A percentile compares a stretch with the other conserved stretches of the same genome.
Evolutionary conservation across 2,888 invertebrate genomes (phyloP).

Genomic region (Bellardia bayeri): DNA sequence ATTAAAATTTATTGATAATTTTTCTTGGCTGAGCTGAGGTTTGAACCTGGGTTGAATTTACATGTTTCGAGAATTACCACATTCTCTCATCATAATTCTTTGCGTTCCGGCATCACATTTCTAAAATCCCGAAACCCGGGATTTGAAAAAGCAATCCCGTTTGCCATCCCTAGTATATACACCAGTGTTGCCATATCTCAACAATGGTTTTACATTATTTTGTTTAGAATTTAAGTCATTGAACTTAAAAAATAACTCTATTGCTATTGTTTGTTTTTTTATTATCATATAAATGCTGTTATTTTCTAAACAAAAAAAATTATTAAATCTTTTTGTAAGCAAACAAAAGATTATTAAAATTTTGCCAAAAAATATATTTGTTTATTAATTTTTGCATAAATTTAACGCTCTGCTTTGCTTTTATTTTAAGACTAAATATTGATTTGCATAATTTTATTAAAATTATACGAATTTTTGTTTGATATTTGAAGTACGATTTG

Average conservation of each 20-base stretch:
- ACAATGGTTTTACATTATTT: too few relatives aligned
- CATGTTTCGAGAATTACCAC: too few relatives aligned
- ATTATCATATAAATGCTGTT: background rate
- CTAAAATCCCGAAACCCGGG: too few relatives aligned
- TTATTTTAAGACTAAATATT: background rate
- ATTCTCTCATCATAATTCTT: too few relatives aligned
- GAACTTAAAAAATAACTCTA: background rate
- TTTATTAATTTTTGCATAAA: background rate
- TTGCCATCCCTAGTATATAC: too few relatives aligned
- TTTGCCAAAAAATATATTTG: background rate
- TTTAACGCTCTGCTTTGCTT: background rate
- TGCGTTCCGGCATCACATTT: too few relatives aligned
- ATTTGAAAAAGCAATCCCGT: too few relatives aligned
- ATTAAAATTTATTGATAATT: too few relatives aligned
- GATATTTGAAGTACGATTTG: background rate
- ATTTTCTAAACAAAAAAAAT: background rate
- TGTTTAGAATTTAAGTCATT: background rate
- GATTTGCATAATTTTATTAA: slow-evolving; percentile 39
- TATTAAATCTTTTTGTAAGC: background rate
- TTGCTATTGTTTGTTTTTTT: background rate
- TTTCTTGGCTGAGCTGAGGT: too few relatives aligned
- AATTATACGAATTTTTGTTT: background rate
- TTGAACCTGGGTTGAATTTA: too few relatives aligned
- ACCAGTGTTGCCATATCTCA: too few relatives aligned
- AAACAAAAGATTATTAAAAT: background rate